phyloP scores from a whole-genome alignment of 2,113 vertebrate species.

The Microtus ochrogaster region DNA sequence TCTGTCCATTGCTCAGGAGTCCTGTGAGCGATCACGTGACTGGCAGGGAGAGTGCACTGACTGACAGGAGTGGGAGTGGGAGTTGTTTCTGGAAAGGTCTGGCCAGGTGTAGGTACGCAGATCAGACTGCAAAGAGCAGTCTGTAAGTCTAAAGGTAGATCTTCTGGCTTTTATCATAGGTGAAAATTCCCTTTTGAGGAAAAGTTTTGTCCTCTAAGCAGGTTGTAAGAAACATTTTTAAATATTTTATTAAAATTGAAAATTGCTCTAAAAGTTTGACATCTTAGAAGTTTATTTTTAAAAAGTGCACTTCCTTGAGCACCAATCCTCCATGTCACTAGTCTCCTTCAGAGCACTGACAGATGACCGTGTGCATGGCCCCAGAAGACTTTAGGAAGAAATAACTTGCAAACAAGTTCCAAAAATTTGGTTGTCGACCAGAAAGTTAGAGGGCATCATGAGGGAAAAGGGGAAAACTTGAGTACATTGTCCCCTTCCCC shows the following conservation, averaged over 20 bases:
- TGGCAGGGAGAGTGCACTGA: background rate
- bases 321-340: background rate
- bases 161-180: constrained; percentile 28
- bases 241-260: background rate
- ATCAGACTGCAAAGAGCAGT: background rate
- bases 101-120: background rate
- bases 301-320: background rate
- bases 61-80: constrained; percentile 20
- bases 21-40: background rate
- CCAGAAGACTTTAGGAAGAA: constrained; percentile 13
- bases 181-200: constrained; percentile 38
- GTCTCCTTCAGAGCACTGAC: background rate
- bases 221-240: background rate
- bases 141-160: background rate
- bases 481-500: background rate
- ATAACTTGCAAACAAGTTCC: constrained; percentile 1
- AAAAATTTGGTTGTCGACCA: background rate
- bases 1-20: background rate
- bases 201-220: background rate
- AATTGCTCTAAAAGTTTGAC: background rate
- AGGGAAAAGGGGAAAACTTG: background rate
- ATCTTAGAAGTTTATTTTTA: background rate
- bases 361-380: background rate
- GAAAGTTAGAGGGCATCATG: background rate
- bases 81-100: background rate